These are phyloP conservation scores for Calephelis perditalis DNA, from an alignment of 2,888 invertebrate species.

Conservation along the genomic window DNA sequence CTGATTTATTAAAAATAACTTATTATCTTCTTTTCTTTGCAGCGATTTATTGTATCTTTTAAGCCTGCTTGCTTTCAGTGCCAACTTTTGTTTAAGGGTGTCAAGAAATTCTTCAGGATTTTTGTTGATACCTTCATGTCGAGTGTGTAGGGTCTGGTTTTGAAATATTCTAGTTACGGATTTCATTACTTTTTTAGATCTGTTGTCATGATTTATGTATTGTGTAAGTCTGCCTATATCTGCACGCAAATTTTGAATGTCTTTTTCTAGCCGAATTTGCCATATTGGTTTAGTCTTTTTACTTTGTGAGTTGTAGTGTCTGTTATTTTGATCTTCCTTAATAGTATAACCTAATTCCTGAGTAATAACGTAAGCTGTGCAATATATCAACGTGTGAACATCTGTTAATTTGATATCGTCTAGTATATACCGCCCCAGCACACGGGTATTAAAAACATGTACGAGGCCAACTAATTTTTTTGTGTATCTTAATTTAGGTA, in stretches of 20 bases:
- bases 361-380: neutral
- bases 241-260: neutral
- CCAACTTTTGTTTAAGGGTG: conserved; percentile 27
- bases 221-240: neutral
- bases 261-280: neutral
- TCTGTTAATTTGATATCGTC: neutral
- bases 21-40: conserved; percentile 23
- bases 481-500: neutral
- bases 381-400: neutral
- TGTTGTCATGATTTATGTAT: neutral
- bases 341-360: neutral
- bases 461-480: neutral
- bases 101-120: conserved; percentile 26
- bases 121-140: conserved; percentile 13
- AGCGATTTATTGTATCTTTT: conserved; percentile 24
- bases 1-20: conserved; percentile 21
- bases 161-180: neutral
- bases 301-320: neutral
- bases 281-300: neutral
- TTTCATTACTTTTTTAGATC: neutral
- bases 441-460: neutral
- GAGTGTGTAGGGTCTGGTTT: neutral
- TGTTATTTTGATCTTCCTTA: neutral
- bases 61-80: conserved; percentile 23
- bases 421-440: neutral